These are phyloP conservation scores for Clarias platycephalus DNA, from an alignment of 2,797 vertebrate genomes.

Conservation along the genomic window DNA sequence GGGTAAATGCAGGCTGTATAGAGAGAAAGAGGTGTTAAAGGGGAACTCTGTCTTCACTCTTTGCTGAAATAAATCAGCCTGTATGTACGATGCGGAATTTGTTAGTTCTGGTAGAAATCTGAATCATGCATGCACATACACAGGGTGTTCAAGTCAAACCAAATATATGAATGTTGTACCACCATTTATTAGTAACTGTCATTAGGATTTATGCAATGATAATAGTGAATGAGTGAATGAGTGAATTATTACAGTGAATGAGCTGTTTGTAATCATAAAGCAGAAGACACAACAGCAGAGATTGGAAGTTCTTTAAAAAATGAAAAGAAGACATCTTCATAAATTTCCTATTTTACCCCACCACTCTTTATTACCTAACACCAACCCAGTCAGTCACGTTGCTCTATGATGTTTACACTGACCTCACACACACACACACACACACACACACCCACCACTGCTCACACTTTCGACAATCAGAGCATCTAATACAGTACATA, in stretches of 20 bases:
- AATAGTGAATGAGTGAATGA: neutral
- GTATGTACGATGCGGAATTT: neutral
- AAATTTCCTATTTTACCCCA: neutral
- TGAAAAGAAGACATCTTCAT: neutral
- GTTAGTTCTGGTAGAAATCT: no score
- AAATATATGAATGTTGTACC: no score
- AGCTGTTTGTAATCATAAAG: neutral
- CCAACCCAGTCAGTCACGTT: neutral
- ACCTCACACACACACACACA: neutral
- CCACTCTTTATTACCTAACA: neutral
- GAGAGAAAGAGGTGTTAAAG: neutral
- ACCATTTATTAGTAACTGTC: neutral
- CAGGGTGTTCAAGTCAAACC: no score
- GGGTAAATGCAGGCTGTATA: conserved; percentile 1
- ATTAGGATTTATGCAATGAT: neutral
- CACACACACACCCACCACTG: neutral
- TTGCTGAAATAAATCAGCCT: neutral
- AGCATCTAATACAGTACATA: neutral
- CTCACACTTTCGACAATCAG: neutral
- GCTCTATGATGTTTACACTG: neutral
- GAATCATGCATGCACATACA: no score
- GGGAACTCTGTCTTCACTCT: neutral
- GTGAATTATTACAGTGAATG: neutral
- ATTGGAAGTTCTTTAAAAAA: neutral
- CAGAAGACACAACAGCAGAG: neutral